Percentiles rank a stretch among this genome's conserved stretches.
phyloP scores from a whole-genome alignment of 2,113 vertebrate species.

The Trinectes maculatus region DNA sequence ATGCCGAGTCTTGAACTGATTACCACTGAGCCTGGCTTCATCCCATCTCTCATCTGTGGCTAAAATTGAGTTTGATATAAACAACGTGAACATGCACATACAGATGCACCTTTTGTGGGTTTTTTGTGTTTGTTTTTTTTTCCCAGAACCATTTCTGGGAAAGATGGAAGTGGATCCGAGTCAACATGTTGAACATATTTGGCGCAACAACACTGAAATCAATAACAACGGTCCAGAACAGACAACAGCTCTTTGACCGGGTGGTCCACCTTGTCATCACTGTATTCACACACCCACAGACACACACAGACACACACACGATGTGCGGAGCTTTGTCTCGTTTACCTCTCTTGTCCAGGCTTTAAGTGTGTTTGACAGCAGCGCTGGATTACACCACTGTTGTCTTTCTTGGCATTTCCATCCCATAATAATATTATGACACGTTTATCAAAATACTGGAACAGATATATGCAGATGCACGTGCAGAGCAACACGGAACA shows the following conservation, averaged over 20 bases:
- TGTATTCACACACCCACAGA: slow-evolving; percentile 5
- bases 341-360: slow-evolving; percentile 32
- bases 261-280: slow-evolving; percentile 46
- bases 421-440: slow-evolving; percentile 60
- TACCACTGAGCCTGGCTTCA: background rate
- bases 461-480: slow-evolving; percentile 6
- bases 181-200: slow-evolving; percentile 11
- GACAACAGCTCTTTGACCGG: background rate
- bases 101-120: slow-evolving; percentile 15
- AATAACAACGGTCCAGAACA: slow-evolving; percentile 20
- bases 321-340: background rate
- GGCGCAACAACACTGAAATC: background rate
- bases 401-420: slow-evolving; percentile 49
- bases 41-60: slow-evolving; percentile 13
- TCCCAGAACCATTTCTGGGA: slow-evolving; percentile 35
- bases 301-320: slow-evolving; percentile 22
- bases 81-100: background rate
- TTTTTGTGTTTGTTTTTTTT: slow-evolving; percentile 2
- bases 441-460: slow-evolving; percentile 40
- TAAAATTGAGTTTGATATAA: slow-evolving; percentile 28
- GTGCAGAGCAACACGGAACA: background rate
- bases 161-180: slow-evolving; percentile 18
- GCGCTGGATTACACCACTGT: slow-evolving; percentile 35
- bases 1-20: slow-evolving; percentile 19
- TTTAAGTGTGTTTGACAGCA: slow-evolving; percentile 59